Conservation (phyloP, 2,113 vertebrate genomes). For the Microcebus jonahi region DNA sequence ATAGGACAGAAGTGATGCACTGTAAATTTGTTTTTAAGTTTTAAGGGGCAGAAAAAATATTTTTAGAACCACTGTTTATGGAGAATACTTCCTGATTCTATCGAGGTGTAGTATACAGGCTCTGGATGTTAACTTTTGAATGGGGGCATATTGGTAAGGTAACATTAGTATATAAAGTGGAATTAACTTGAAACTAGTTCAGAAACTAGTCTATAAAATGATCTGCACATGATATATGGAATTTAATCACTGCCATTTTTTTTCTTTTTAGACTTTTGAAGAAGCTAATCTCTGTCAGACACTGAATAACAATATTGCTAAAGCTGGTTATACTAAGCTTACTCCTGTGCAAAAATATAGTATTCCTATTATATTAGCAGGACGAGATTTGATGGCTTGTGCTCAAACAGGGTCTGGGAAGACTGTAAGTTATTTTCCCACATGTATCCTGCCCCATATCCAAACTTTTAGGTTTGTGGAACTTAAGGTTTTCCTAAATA, state of each 20-base stretch:
- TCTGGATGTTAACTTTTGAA: conserved; percentile 11
- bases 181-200: not conserved
- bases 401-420: conserved; percentile 98
- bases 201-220: not conserved
- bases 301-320: conserved; percentile 89
- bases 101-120: not conserved
- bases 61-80: not conserved
- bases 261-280: conserved; percentile 88
- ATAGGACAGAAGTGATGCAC: not conserved
- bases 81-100: not conserved
- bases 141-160: not conserved
- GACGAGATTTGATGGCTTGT: conserved; percentile 97
- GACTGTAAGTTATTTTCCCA: conserved; percentile 88
- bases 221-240: not conserved
- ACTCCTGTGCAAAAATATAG: conserved; percentile 98
- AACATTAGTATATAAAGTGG: not conserved
- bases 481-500: not conserved
- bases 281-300: conserved; percentile 90
- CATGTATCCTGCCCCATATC: not conserved
- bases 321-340: conserved; percentile 93
- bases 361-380: conserved; percentile 92
- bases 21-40: not conserved
- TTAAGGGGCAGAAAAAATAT: not conserved
- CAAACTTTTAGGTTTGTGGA: not conserved
- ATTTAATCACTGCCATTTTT: conserved; percentile 45